Percentiles rank a stretch among this genome's conserved stretches.
These are phyloP conservation scores for Struthio camelus DNA, from an alignment of 2,113 vertebrate genomes.

Conservation along the genomic window DNA sequence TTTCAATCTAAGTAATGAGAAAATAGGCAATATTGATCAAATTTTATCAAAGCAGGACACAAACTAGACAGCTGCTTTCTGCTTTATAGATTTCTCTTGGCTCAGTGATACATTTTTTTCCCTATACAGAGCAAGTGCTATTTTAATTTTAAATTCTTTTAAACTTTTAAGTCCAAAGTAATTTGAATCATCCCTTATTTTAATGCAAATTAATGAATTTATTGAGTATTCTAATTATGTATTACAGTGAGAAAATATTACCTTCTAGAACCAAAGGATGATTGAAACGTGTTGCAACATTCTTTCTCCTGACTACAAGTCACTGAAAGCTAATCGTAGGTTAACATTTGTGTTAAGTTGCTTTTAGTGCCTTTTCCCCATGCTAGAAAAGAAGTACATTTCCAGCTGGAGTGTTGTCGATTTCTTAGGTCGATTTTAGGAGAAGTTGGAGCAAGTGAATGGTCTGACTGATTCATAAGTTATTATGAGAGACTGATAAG, in stretches of 20 bases:
- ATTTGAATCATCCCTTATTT: background rate
- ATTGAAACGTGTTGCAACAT: background rate
- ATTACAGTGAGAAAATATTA: background rate
- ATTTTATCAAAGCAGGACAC: background rate
- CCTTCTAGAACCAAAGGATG: background rate
- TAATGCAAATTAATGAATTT: background rate
- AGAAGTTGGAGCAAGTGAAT: background rate
- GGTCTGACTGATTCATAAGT: background rate
- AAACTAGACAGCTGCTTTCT: background rate
- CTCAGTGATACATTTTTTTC: fast-evolving
- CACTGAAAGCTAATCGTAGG: background rate
- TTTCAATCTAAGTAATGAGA: background rate
- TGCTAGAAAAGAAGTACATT: background rate
- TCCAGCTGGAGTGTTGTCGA: background rate
- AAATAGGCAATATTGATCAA: background rate
- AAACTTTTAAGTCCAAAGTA: background rate
- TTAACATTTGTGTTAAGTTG: background rate
- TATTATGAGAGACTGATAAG: background rate
- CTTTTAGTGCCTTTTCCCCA: background rate
- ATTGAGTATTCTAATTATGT: background rate
- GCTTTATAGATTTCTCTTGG: background rate
- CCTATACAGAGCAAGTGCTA: fast-evolving
- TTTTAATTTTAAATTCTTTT: background rate
- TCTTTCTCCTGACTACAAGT: background rate
- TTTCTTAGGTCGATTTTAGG: background rate